Evolutionary conservation across 1,140 invertebrate species (phyloP).

Genomic region (Aethina tumida): DNA sequence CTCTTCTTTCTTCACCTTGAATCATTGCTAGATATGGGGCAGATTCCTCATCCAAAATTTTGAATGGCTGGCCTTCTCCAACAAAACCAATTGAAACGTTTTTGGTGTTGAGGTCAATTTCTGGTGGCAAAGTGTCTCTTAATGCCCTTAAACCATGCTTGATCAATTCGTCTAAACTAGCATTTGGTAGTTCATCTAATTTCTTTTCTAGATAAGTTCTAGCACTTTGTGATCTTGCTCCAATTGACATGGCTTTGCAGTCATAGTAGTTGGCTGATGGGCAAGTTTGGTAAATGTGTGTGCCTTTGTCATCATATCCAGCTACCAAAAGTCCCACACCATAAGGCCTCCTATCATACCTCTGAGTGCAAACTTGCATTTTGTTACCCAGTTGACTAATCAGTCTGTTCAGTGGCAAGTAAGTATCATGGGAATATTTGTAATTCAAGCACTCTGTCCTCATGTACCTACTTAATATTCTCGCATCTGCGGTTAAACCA

Average conservation of each 20-base stretch:
- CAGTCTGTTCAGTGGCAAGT: conserved; percentile 75
- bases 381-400: conserved; percentile 80
- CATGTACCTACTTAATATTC: conserved; percentile 88
- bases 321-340: conserved; percentile 94
- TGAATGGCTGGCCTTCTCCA: conserved; percentile 70
- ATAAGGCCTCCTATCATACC: conserved; percentile 93
- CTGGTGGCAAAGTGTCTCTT: conserved; percentile 19
- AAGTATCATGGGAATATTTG: conserved; percentile 74
- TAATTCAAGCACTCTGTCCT: conserved; percentile 88
- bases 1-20: conserved; percentile 63
- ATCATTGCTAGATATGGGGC: conserved; percentile 57
- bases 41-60: conserved; percentile 68
- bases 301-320: conserved; percentile 88
- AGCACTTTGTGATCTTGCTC: conserved; percentile 94
- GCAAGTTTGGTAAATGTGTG: conserved; percentile 93
- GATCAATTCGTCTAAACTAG: conserved; percentile 76
- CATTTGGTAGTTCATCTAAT: conserved; percentile 61
- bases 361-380: conserved; percentile 95
- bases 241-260: conserved; percentile 98
- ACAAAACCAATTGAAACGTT: conserved; percentile 90
- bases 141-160: conserved; percentile 61
- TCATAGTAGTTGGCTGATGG: conserved; percentile 97
- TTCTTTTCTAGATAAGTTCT: conserved; percentile 94
- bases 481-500: conserved; percentile 93
- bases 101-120: conserved; percentile 72